phyloP scores from a whole-genome alignment of 2,797 vertebrate genomes.

The Alectoris magna region DNA sequence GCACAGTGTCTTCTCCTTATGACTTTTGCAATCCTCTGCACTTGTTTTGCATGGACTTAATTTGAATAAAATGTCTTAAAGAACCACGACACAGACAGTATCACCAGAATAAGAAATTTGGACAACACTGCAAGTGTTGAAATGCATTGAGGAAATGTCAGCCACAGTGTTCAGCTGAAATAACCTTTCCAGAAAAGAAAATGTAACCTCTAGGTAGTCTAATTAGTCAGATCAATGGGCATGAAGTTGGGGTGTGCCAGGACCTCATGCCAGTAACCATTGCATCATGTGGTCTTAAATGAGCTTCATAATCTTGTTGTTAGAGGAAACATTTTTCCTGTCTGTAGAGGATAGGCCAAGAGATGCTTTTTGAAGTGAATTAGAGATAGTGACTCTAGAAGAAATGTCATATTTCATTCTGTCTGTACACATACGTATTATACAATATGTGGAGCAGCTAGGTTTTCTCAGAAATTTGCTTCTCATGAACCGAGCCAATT shows the following conservation, averaged over 20 bases:
- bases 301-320: slow-evolving; percentile 73
- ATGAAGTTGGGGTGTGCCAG: slow-evolving; percentile 81
- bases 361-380: background rate
- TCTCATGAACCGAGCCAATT: background rate
- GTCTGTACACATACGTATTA: background rate
- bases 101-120: background rate
- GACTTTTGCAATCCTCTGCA: background rate
- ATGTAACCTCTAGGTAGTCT: slow-evolving; percentile 67
- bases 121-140: background rate
- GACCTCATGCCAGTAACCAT: slow-evolving; percentile 75
- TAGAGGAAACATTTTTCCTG: background rate
- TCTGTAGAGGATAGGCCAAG: background rate
- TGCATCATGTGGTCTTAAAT: slow-evolving; percentile 77
- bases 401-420: background rate
- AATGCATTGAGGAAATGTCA: background rate
- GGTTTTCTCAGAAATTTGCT: background rate
- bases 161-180: background rate
- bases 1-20: background rate
- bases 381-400: background rate
- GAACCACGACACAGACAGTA: background rate
- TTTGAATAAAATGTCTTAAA: background rate
- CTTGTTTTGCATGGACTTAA: background rate
- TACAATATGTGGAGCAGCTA: background rate
- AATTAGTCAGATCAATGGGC: slow-evolving; percentile 82
- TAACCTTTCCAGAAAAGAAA: background rate